Evolutionary conservation across 2,888 invertebrate genomes (phyloP).

Genomic region (Drosophila birchii): DNA sequence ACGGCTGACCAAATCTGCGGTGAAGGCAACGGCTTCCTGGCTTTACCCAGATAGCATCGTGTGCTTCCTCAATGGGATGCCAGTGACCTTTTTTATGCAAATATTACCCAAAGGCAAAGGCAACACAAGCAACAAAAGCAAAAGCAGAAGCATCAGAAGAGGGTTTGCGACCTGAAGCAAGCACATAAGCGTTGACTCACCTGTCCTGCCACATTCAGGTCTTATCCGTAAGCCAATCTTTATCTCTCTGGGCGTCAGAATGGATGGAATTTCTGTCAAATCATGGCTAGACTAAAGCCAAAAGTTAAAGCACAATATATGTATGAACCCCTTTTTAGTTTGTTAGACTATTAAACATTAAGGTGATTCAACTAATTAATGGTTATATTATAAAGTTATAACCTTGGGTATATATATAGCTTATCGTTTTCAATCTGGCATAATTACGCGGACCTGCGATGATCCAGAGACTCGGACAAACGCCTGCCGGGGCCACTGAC

Average conservation of each 20-base stretch:
- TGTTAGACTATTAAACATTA: neutral
- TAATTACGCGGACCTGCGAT: constrained; percentile 1
- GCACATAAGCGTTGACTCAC: constrained; percentile 54
- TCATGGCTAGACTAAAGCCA: constrained; percentile 3
- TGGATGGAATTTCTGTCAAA: constrained; percentile 11
- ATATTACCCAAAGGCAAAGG: constrained; percentile 74
- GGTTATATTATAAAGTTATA: neutral
- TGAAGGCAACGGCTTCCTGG: neutral
- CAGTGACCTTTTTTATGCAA: constrained; percentile 84
- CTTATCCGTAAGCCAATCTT: constrained; percentile 53
- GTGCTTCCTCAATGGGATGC: constrained; percentile 64
- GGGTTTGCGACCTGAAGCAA: constrained; percentile 17
- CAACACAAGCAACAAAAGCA: neutral
- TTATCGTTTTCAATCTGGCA: neutral
- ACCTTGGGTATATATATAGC: neutral
- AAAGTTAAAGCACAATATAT: neutral
- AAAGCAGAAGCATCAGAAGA: neutral
- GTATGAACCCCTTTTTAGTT: no score
- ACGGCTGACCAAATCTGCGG: constrained; percentile 18
- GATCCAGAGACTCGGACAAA: constrained; percentile 12
- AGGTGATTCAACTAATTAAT: neutral
- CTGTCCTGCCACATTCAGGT: constrained; percentile 16
- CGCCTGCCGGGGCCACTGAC: constrained; percentile 1
- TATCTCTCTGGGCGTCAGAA: constrained; percentile 32
- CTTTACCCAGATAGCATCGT: constrained; percentile 28